Percentiles rank a stretch among this genome's conserved stretches.
Conservation (phyloP, 2,888 invertebrate species). For the Drosophila yooni region DNA sequence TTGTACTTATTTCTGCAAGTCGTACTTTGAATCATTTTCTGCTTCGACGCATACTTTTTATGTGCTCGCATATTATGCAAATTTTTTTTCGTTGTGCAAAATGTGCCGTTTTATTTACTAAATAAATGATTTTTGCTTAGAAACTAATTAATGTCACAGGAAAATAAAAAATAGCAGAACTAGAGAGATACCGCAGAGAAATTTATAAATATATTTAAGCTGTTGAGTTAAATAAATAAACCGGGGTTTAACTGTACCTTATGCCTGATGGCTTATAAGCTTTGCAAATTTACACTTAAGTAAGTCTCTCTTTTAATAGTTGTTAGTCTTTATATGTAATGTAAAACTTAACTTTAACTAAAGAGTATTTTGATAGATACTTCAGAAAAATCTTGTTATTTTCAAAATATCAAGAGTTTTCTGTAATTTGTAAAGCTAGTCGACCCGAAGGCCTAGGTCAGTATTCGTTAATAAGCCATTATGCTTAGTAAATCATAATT, state of each 20-base stretch:
- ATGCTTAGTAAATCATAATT: background rate
- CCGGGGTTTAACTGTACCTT: background rate
- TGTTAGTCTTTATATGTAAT: background rate
- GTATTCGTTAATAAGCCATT: background rate
- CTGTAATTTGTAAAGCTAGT: background rate
- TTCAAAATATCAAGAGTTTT: background rate
- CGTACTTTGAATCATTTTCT: conserved; percentile 60
- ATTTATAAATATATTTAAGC: background rate
- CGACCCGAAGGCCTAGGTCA: background rate
- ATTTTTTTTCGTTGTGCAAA: conserved; percentile 50
- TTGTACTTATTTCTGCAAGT: conserved; percentile 53
- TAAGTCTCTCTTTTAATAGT: background rate
- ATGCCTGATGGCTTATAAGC: background rate
- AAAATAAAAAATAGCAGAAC: background rate
- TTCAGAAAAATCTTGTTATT: background rate
- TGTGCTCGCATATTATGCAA: conserved; percentile 59
- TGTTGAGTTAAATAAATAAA: no score
- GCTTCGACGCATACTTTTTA: conserved; percentile 45
- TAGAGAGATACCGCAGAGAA: background rate
- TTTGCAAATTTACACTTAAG: background rate
- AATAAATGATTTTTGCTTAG: conserved; percentile 22
- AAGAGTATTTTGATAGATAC: background rate
- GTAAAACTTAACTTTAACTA: background rate
- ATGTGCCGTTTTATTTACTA: conserved; percentile 45
- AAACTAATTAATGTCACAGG: conserved; percentile 9